Evolutionary conservation across 2,113 vertebrate species (phyloP).

Genomic region (Vombatus ursinus): DNA sequence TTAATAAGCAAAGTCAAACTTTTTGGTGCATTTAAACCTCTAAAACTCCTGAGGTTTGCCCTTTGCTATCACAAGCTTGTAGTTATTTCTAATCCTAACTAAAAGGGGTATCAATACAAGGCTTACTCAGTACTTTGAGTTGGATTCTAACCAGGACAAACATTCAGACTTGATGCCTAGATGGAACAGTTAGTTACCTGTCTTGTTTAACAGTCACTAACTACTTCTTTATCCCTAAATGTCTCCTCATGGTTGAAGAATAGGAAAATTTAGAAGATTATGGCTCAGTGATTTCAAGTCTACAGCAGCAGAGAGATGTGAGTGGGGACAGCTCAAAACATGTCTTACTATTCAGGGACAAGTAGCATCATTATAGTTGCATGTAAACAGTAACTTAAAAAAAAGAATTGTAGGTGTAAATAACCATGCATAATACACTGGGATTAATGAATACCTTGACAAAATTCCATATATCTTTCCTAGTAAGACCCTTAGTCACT

Average conservation of each 20-base stretch:
- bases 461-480: neutral
- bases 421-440: neutral
- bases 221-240: neutral
- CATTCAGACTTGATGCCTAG: neutral
- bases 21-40: conserved; percentile 31
- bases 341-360: neutral
- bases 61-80: conserved; percentile 8
- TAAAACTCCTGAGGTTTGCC: conserved; percentile 28
- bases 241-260: neutral
- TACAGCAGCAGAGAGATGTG: neutral
- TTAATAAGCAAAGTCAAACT: conserved; percentile 64
- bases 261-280: neutral
- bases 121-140: neutral
- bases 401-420: neutral
- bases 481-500: neutral
- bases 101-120: neutral
- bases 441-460: neutral
- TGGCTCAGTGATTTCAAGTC: neutral
- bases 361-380: neutral
- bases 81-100: neutral
- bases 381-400: neutral
- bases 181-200: neutral
- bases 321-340: neutral
- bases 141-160: neutral
- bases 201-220: neutral